A percentile compares a stretch with the other conserved stretches of the same genome.
These are phyloP conservation scores for Dastarcus helophoroides DNA, from an alignment of 2,888 invertebrate species.

Conservation along the genomic window DNA sequence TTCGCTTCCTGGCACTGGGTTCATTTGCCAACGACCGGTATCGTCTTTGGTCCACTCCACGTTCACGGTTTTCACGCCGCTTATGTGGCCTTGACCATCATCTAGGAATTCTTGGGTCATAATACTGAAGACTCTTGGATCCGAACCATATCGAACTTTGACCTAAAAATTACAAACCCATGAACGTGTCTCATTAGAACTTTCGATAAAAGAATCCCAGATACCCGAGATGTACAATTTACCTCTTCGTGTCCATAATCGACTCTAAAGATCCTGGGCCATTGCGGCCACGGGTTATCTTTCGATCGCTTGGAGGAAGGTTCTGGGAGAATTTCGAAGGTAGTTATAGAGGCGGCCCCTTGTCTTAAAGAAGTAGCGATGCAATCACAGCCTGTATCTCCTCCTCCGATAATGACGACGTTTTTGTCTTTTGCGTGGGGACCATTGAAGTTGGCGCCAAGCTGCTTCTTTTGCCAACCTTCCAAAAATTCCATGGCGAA, in stretches of 20 bases:
- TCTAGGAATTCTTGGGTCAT: conserved; percentile 91
- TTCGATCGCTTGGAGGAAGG: conserved; percentile 68
- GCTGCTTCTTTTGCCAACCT: conserved; percentile 90
- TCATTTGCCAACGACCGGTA: conserved; percentile 89
- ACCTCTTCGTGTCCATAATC: conserved; percentile 98
- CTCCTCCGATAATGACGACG: conserved; percentile 84
- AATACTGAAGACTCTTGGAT: conserved; percentile 88
- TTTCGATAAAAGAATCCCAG: no score
- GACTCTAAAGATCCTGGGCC: conserved; percentile 90
- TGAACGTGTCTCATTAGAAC: no score
- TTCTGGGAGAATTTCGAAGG: conserved; percentile 94
- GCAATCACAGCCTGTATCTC: conserved; percentile 91
- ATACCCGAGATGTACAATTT: no score
- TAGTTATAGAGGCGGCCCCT: conserved; percentile 81
- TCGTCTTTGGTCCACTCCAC: conserved; percentile 92
- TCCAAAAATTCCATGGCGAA: conserved; percentile 98
- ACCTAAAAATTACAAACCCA: conserved; percentile 34
- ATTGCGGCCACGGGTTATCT: conserved; percentile 99
- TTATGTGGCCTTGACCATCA: conserved; percentile 80
- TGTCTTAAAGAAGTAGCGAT: conserved; percentile 93
- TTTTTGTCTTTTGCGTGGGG: conserved; percentile 86
- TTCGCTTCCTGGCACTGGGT: conserved; percentile 69
- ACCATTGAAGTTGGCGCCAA: conserved; percentile 46
- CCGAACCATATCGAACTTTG: conserved; percentile 77
- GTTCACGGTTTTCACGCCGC: conserved; percentile 78